Evolutionary conservation across 1,140 invertebrate genomes (phyloP).

Genomic region (Macrosteles quadrilineatus): DNA sequence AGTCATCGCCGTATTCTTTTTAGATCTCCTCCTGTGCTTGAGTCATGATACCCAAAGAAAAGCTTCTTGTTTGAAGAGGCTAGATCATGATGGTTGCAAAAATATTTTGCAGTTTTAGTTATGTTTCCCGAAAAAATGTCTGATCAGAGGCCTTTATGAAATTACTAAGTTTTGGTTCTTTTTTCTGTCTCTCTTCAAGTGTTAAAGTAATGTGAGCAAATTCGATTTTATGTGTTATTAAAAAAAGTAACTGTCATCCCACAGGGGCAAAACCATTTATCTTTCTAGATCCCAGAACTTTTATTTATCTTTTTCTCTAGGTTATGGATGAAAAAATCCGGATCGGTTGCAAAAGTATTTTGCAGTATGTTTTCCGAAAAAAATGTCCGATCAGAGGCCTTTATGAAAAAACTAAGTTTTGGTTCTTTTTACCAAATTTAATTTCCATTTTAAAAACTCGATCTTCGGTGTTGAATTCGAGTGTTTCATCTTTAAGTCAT

Average conservation of each 20-base stretch:
- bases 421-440: background rate
- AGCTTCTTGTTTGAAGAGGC: background rate
- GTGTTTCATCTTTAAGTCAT: background rate
- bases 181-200: background rate
- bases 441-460: slow-evolving; percentile 4
- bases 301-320: slow-evolving; percentile 13
- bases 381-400: no score
- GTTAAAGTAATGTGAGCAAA: slow-evolving; percentile 9
- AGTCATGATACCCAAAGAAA: no score
- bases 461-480: background rate
- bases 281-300: slow-evolving; percentile 2
- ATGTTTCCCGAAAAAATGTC: background rate
- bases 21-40: no score
- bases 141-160: no score
- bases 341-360: background rate
- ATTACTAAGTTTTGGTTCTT: background rate
- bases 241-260: background rate
- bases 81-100: background rate
- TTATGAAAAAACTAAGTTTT: no score
- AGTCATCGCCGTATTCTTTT: no score
- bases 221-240: slow-evolving; percentile 1
- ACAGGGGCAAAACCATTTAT: slow-evolving; percentile 10
- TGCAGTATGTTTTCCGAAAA: background rate
- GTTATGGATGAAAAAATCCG: background rate
- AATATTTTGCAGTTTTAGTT: background rate